Conservation (phyloP, 2,113 vertebrate genomes). For the Anarhynchus alexandrinus region DNA sequence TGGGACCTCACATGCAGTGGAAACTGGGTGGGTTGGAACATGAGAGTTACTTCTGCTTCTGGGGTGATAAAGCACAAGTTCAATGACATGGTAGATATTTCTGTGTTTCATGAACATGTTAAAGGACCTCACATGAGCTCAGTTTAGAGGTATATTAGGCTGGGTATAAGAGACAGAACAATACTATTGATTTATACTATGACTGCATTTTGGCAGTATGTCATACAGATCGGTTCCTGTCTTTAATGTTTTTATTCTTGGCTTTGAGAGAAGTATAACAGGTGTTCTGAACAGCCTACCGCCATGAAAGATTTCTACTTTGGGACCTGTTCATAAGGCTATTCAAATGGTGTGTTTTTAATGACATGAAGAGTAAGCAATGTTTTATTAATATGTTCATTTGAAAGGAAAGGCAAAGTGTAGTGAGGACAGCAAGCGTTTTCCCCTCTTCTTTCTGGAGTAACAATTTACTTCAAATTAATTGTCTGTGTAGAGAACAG, state of each 20-base stretch:
- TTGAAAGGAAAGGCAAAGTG: neutral
- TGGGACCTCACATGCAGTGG: rapidly evolving
- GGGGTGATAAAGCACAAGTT: neutral
- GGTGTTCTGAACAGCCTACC: neutral
- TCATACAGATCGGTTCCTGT: neutral
- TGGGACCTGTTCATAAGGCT: neutral
- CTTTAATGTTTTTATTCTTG: neutral
- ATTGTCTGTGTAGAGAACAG: neutral
- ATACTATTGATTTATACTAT: neutral
- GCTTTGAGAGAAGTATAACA: neutral
- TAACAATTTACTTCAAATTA: neutral
- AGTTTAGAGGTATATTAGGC: neutral
- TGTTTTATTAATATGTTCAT: neutral
- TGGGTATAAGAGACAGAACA: neutral
- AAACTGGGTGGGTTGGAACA: neutral
- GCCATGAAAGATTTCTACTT: neutral
- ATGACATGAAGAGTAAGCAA: neutral
- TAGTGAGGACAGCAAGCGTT: neutral
- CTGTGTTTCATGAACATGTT: neutral
- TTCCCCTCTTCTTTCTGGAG: neutral
- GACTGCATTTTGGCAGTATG: neutral
- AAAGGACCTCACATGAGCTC: neutral
- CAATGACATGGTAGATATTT: neutral
- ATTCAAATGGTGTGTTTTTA: neutral
- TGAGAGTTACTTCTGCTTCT: neutral